Conservation (phyloP, 2,113 vertebrate species). For the Oxyura jamaicensis region DNA sequence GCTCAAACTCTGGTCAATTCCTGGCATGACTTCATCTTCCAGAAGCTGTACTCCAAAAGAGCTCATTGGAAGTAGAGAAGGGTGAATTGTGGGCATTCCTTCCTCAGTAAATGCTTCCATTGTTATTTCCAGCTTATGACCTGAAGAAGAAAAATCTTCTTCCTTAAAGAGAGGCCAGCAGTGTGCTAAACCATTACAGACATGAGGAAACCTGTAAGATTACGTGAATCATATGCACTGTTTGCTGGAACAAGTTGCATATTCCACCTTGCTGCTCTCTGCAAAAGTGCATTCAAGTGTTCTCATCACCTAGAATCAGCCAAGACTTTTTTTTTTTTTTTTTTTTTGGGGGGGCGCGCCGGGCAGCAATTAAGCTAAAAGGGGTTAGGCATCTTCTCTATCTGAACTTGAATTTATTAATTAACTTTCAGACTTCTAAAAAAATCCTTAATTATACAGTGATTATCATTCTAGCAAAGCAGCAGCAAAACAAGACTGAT, state of each 20-base stretch:
- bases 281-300: background rate
- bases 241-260: background rate
- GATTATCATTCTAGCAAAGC: background rate
- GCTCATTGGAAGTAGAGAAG: background rate
- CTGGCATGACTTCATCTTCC: background rate
- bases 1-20: background rate
- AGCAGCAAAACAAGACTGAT: background rate
- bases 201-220: background rate
- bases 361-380: background rate
- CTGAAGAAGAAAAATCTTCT: background rate
- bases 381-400: background rate
- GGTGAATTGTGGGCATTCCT: background rate
- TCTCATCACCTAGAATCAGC: background rate
- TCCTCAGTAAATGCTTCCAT: background rate
- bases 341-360: no score
- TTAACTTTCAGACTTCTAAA: conserved; percentile 24
- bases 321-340: background rate
- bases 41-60: background rate
- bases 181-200: background rate
- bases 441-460: background rate
- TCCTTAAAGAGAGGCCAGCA: background rate
- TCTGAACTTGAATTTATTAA: conserved; percentile 17
- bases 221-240: background rate
- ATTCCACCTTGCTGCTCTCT: background rate
- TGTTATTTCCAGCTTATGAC: background rate